Base-by-base conservation (phyloP, 2,797 vertebrate genomes). In the Cyprinella venusta region DNA sequence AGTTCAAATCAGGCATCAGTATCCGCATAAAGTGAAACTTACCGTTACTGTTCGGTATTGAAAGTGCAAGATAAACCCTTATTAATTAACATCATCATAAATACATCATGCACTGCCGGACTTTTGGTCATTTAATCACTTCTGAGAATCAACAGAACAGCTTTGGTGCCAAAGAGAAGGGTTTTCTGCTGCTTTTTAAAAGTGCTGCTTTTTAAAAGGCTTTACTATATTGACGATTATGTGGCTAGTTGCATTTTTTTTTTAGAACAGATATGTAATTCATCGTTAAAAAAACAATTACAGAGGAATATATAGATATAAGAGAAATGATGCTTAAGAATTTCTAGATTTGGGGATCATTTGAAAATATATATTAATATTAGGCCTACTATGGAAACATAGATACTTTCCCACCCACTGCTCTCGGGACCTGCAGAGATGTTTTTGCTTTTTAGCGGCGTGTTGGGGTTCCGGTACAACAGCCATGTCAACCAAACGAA, bases 21-120 rank as follows among this genome's bases (percentile, higher is more conserved):
- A 4, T 10, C 54, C 9, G 21, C 56, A 61, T 13, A 61, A 61
- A 26, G 5, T 26, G 10, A 61, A 5, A 61, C 59, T 61, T 26
- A 61, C 54, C 4, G 8, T 4, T 52, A 52, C 6, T 1, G 8
- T 0, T 0, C 21, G 0, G 0, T 4, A 9, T 9, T 54, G 13
- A 63, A 63, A 30, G 0, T 30, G 59, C 13, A 30, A 30, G 24
- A 63, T 63, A 63, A 63, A 30, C 6, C 2, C 1, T 15, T 61
- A 61, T 61, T 15, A 61, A 61, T 26, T 26, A 61, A 26, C 5
- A 1, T 26, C 10, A 61, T 15, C 24, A 61, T 5, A 26, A 61
- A 15, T 26, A 61, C 15, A 61, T 61, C 15, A 61, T 26, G 24
- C 12, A 26, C n/a, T 2, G 33, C 4, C 6, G 18, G 36, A 10